Base-by-base conservation (phyloP, 2,797 vertebrate genomes). In the Poecilia velifera region DNA sequence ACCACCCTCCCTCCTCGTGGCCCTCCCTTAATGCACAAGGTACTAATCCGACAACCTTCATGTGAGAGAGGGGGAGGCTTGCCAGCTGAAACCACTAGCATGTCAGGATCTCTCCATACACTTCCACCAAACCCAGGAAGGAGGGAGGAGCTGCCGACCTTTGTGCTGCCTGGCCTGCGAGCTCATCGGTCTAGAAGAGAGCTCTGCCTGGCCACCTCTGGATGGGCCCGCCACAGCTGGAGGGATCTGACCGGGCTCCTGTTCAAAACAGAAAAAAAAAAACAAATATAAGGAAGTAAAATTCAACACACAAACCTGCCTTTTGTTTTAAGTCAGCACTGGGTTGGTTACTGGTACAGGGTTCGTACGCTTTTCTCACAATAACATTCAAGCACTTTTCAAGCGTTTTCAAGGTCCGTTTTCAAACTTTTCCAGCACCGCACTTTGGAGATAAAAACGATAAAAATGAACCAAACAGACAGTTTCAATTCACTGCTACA, bases 1-100 rank as follows among this genome's bases (percentile, higher is more conserved):
- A 45, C 68, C 20, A 36, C 68, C 53, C 28, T 49, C 59, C 59
- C 59, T 18, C 36, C 71, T 45, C 81, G 66, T 45, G 39, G 39
- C 72, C 81, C 86, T 57, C 82, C 77, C 78, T 49, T 43, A 83
- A 78, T 81, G 76, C 84, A 90, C 84, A 88, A 87, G 76, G 83
- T 88, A 84, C 88, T 94, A 95, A 94, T 94, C 93, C 91, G 86
- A 87, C 90, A 83, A 79, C 77, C 77, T 84, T 89, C 89, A 83
- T 90, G 90, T 86, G 81, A 79, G 81, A 79, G 77, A 68, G 45
- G 72, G 76, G 71, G 28, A 77, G 82, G 41, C 64, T 81, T 83
- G 85, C 80, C 36, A 82, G 88, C 82, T 81, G 81, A 86, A 82
- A 82, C 77, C 80, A 87, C 80, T 85, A 85, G 88, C 89, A 84